phyloP scores from a whole-genome alignment of 2,113 vertebrate species.

The Thunnus maccoyii region DNA sequence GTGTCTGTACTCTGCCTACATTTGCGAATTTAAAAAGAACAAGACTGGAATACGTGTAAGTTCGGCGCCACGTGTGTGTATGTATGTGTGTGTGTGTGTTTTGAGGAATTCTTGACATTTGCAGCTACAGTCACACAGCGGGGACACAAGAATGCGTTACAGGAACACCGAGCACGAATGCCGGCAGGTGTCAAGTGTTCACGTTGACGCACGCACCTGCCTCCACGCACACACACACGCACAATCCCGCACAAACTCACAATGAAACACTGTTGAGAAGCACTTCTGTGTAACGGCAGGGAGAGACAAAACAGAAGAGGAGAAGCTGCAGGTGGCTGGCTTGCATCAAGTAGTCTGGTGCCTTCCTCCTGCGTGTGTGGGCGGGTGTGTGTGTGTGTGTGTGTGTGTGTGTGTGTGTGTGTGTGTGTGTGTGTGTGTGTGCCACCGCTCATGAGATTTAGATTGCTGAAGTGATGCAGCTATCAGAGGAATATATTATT shows the following conservation, averaged over 20 bases:
- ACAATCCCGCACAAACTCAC: slow-evolving; percentile 17
- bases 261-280: slow-evolving; percentile 49
- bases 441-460: slow-evolving; percentile 7
- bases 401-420: slow-evolving; percentile 18
- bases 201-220: slow-evolving; percentile 1
- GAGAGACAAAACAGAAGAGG: slow-evolving; percentile 45
- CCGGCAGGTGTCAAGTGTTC: slow-evolving; percentile 51
- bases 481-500: slow-evolving; percentile 38
- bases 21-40: not conserved
- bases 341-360: slow-evolving; percentile 43
- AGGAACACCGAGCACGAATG: slow-evolving; percentile 19
- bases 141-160: slow-evolving; percentile 17
- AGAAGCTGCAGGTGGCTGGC: slow-evolving; percentile 60
- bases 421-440: slow-evolving; percentile 6
- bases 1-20: not conserved
- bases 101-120: slow-evolving; percentile 53
- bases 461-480: slow-evolving; percentile 30
- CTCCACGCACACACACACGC: slow-evolving; percentile 10
- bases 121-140: slow-evolving; percentile 23
- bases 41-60: not conserved
- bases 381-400: not conserved
- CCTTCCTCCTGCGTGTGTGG: slow-evolving; percentile 16
- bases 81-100: not conserved
- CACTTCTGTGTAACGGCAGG: slow-evolving; percentile 54
- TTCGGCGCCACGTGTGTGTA: not conserved